Evolutionary conservation across 1,140 invertebrate species (phyloP).

Genomic region (Drosophila albomicans): DNA sequence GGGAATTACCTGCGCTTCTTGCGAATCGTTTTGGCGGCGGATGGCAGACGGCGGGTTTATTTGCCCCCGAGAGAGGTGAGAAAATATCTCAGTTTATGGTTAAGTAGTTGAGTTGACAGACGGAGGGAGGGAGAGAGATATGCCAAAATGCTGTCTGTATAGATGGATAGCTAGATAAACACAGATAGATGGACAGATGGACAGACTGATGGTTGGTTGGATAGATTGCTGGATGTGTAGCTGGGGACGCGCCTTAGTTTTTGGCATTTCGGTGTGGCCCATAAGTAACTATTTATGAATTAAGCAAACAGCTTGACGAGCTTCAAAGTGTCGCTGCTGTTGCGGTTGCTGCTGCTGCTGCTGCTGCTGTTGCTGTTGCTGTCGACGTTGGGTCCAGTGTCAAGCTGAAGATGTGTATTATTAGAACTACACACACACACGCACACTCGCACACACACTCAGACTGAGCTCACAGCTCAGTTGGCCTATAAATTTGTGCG

Average conservation of each 20-base stretch:
- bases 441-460: conserved; percentile 4
- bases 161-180: conserved; percentile 10
- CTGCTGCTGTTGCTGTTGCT: neutral
- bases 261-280: conserved; percentile 47
- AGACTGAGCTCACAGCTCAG: conserved; percentile 6
- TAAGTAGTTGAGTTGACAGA: conserved; percentile 68
- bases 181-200: conserved; percentile 2
- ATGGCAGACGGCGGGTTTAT: conserved; percentile 30
- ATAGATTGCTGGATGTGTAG: conserved; percentile 9
- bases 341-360: conserved; percentile 7
- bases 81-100: conserved; percentile 79
- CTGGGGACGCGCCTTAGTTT: conserved; percentile 61
- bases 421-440: conserved; percentile 64
- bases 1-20: conserved; percentile 77
- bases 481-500: conserved; percentile 80
- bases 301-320: conserved; percentile 68
- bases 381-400: conserved; percentile 7
- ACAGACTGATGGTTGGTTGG: neutral
- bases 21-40: conserved; percentile 59
- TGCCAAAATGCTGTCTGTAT: neutral
- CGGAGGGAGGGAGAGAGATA: neutral
- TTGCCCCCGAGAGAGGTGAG: conserved; percentile 59
- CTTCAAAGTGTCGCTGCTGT: conserved; percentile 26
- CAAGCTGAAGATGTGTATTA: conserved; percentile 41
- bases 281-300: conserved; percentile 82